phyloP scores from a whole-genome alignment of 2,113 vertebrate genomes.

The Todiramphus chloris region DNA sequence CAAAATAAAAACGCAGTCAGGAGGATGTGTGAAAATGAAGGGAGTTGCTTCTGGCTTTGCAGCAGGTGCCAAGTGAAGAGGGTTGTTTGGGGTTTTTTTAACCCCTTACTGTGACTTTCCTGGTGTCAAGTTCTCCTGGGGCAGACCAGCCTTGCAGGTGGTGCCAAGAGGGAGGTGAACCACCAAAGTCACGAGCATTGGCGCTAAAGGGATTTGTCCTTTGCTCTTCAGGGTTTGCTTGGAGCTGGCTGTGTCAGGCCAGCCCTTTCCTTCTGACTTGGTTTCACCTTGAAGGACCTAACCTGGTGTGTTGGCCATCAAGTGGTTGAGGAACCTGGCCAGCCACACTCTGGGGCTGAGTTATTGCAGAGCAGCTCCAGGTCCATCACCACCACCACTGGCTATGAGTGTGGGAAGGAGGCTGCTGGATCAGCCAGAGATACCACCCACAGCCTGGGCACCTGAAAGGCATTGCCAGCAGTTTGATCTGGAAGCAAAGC shows the following conservation, averaged over 20 bases:
- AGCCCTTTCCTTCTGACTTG: background rate
- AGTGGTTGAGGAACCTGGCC: background rate
- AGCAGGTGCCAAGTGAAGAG: background rate
- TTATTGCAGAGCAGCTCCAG: background rate
- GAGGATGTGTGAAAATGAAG: background rate
- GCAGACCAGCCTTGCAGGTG: background rate
- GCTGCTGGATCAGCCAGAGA: background rate
- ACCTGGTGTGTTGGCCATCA: background rate
- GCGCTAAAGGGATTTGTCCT: background rate
- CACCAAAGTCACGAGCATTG: accelerated
- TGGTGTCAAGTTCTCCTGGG: background rate
- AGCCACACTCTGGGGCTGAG: background rate
- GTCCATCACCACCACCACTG: background rate
- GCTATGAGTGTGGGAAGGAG: background rate
- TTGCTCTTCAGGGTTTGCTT: background rate
- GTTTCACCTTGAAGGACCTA: background rate
- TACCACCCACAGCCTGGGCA: background rate
- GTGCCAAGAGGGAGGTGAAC: background rate
- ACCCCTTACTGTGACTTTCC: background rate
- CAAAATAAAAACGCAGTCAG: background rate
- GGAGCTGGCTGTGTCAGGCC: background rate
- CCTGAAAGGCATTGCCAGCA: background rate
- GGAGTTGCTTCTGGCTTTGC: background rate
- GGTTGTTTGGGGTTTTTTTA: background rate
- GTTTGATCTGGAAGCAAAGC: background rate